Conservation (phyloP, 2,797 vertebrate genomes). For the Aeoliscus strigatus region DNA sequence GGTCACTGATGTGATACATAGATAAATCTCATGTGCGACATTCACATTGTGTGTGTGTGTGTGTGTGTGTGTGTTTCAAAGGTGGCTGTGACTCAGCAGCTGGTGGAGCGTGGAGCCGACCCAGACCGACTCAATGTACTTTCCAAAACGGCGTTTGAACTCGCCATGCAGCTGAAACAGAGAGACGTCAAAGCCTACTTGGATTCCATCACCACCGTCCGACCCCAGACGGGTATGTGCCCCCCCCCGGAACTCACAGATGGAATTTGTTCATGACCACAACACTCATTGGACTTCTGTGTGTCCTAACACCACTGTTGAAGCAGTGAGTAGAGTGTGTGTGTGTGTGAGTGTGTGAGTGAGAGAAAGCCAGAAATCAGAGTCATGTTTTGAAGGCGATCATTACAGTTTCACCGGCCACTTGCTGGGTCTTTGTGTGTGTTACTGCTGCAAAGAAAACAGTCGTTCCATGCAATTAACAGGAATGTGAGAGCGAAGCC, state of each 20-base stretch:
- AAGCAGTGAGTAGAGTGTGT: no score
- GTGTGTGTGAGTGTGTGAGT: no score
- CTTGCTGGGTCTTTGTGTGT: slow-evolving; percentile 4
- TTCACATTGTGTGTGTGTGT: no score
- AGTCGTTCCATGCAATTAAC: slow-evolving; percentile 24
- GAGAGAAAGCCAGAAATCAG: no score
- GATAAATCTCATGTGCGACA: no score
- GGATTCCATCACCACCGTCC: slow-evolving; percentile 87
- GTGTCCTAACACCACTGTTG: no score
- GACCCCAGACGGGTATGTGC: slow-evolving; percentile 83
- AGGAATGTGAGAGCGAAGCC: slow-evolving; percentile 19
- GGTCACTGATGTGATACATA: no score
- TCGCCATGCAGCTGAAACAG: slow-evolving; percentile 85
- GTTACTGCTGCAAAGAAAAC: background rate
- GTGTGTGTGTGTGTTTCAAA: slow-evolving; percentile 44
- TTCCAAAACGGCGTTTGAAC: slow-evolving; percentile 90
- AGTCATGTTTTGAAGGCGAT: no score
- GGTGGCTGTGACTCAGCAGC: slow-evolving; percentile 83
- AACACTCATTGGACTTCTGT: no score
- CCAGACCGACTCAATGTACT: slow-evolving; percentile 86
- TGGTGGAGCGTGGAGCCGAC: slow-evolving; percentile 89
- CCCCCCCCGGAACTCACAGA: background rate
- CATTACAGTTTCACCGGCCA: no score
- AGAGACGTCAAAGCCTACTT: slow-evolving; percentile 87
- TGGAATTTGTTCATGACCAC: no score